These are phyloP conservation scores for Xiphorhynchus elegans DNA, from an alignment of 2,113 vertebrate species.

Conservation along the genomic window DNA sequence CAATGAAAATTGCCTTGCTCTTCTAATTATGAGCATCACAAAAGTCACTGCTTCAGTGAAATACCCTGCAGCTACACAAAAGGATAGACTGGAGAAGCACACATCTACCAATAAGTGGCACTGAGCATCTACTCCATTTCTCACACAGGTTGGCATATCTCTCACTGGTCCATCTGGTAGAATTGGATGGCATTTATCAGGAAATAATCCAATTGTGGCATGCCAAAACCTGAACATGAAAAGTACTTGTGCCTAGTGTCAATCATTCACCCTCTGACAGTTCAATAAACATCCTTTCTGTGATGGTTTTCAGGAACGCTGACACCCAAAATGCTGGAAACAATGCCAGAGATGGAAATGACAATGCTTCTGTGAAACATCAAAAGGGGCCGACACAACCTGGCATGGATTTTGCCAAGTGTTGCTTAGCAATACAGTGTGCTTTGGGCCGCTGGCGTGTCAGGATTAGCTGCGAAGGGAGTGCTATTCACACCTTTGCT, in stretches of 20 bases:
- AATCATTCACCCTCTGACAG: constrained; percentile 76
- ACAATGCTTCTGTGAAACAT: constrained; percentile 61
- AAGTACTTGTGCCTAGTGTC: constrained; percentile 74
- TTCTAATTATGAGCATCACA: constrained; percentile 61
- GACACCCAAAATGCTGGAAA: constrained; percentile 63
- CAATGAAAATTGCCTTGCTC: constrained; percentile 22
- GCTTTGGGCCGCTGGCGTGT: constrained; percentile 37
- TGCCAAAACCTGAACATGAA: constrained; percentile 75
- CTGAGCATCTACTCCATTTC: constrained; percentile 59
- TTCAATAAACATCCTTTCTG: constrained; percentile 74
- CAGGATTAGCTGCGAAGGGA: constrained; percentile 49
- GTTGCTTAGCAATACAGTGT: constrained; percentile 63
- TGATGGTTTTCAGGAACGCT: constrained; percentile 70
- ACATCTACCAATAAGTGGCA: constrained; percentile 66
- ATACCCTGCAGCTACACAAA: constrained; percentile 67
- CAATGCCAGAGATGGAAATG: constrained; percentile 69
- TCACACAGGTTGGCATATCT: constrained; percentile 72
- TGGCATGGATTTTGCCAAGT: constrained; percentile 63
- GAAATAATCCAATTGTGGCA: constrained; percentile 76
- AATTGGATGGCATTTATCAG: constrained; percentile 77
- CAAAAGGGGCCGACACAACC: constrained; percentile 59
- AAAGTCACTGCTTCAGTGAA: constrained; percentile 65
- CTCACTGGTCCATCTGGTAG: constrained; percentile 67
- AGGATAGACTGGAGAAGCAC: constrained; percentile 60
- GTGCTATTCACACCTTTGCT: constrained; percentile 45